Evolutionary conservation across 2,888 invertebrate genomes (phyloP).

Genomic region (Sceliomorpha sp.): DNA sequence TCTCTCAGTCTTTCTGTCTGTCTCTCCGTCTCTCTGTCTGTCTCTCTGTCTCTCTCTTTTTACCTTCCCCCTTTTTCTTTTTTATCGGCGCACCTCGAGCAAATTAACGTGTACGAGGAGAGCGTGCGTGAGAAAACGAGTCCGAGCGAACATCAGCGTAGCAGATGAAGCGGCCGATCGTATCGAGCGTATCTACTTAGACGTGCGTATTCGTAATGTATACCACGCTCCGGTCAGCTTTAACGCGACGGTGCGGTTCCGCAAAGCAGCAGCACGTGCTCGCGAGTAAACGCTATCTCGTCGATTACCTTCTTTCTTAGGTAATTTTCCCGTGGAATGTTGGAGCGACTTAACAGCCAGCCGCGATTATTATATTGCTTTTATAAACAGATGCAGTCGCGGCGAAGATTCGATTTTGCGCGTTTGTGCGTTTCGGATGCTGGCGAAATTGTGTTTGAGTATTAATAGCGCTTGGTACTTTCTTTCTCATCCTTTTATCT

Average conservation of each 20-base stretch:
- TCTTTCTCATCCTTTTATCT: no score
- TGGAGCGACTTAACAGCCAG: conserved; percentile 21
- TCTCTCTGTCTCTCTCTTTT: conserved; percentile 61
- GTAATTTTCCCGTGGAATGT: conserved; percentile 33
- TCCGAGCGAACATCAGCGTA: conserved; percentile 1
- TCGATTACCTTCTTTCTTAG: conserved; percentile 45
- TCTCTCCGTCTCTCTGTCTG: conserved; percentile 1
- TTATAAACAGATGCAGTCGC: conserved; percentile 25
- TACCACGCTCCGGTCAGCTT: conserved; percentile 23
- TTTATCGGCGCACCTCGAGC: conserved; percentile 7
- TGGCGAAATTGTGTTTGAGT: no score
- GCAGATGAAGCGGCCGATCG: conserved; percentile 48
- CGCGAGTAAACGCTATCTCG: conserved; percentile 35
- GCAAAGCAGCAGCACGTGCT: conserved; percentile 54
- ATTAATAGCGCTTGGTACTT: no score
- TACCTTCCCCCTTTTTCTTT: no score
- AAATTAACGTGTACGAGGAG: conserved; percentile 39
- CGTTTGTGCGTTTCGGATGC: conserved; percentile 9
- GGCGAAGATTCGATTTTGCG: conserved; percentile 11
- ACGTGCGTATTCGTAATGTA: conserved; percentile 26
- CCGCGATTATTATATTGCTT: conserved; percentile 11
- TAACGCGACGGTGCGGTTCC: conserved; percentile 40
- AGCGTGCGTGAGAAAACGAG: conserved; percentile 35
- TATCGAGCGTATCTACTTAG: conserved; percentile 39
- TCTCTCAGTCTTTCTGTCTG: no score